Conservation (phyloP, 2,797 vertebrate species). For the Steatocranus sp. region DNA sequence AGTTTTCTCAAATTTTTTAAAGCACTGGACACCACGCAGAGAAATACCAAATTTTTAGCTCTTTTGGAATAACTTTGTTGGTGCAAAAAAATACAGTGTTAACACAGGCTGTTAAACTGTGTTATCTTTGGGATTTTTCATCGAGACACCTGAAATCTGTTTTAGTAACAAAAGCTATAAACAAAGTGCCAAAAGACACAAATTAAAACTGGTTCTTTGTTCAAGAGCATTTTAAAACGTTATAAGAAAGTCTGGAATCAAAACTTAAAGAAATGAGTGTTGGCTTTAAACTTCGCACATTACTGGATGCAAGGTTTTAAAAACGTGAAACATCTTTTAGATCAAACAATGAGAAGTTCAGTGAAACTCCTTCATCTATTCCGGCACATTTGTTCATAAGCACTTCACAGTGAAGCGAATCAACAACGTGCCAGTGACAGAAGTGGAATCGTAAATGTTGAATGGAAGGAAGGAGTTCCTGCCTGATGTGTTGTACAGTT, state of each 20-base stretch:
- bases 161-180: neutral
- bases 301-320: neutral
- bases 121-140: neutral
- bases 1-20: too few species aligned
- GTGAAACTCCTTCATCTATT: neutral
- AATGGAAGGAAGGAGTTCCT: slow-evolving; percentile 3
- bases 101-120: neutral
- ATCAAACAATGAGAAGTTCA: neutral
- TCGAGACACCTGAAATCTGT: neutral
- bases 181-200: neutral
- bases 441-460: neutral
- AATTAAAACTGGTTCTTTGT: neutral
- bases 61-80: neutral
- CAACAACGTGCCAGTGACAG: neutral
- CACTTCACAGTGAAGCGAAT: neutral
- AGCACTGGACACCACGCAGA: too few species aligned
- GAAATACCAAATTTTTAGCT: too few species aligned
- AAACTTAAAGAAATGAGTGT: neutral
- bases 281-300: neutral
- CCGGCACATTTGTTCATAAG: neutral
- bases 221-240: neutral
- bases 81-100: neutral
- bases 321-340: neutral
- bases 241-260: neutral
- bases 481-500: slow-evolving; percentile 11